Evolutionary conservation across 2,888 invertebrate species (phyloP).

Genomic region (Orchesella flavescens): DNA sequence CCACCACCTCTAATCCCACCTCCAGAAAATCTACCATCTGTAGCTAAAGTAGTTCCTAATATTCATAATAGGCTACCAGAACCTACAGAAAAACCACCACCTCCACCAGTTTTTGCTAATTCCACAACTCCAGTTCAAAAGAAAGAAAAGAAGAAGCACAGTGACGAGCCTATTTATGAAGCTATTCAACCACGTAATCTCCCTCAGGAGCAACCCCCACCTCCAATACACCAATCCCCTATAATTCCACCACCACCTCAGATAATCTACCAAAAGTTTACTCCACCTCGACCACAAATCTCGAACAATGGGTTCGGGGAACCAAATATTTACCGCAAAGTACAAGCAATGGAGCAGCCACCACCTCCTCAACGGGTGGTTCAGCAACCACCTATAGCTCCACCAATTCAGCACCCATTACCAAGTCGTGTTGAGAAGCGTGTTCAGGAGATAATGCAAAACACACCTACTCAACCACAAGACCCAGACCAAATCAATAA

Average conservation of each 20-base stretch:
- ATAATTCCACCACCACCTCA: background rate
- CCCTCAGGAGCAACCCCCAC: background rate
- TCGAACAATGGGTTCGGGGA: too few species aligned
- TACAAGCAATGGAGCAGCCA: too few species aligned
- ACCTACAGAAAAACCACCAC: slow-evolving; percentile 84
- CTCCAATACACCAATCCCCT: background rate
- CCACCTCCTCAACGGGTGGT: too few species aligned
- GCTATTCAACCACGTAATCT: slow-evolving; percentile 81
- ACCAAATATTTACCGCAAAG: too few species aligned
- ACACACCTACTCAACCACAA: too few species aligned
- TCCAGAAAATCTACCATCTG: background rate
- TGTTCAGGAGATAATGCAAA: slow-evolving; percentile 79
- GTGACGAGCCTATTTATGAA: slow-evolving; percentile 86
- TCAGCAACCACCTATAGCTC: too few species aligned
- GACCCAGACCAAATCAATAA: slow-evolving; percentile 1
- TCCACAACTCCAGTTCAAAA: background rate
- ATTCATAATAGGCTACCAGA: slow-evolving; percentile 81
- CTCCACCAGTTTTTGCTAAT: slow-evolving; percentile 76
- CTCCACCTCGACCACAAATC: background rate
- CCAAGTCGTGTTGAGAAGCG: slow-evolving; percentile 84
- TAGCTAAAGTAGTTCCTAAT: background rate
- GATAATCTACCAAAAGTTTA: background rate
- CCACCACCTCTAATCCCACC: slow-evolving; percentile 22
- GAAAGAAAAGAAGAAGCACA: slow-evolving; percentile 28
- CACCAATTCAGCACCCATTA: background rate